Conservation (phyloP, 2,113 vertebrate genomes). For the Malurus alboscapulatus region DNA sequence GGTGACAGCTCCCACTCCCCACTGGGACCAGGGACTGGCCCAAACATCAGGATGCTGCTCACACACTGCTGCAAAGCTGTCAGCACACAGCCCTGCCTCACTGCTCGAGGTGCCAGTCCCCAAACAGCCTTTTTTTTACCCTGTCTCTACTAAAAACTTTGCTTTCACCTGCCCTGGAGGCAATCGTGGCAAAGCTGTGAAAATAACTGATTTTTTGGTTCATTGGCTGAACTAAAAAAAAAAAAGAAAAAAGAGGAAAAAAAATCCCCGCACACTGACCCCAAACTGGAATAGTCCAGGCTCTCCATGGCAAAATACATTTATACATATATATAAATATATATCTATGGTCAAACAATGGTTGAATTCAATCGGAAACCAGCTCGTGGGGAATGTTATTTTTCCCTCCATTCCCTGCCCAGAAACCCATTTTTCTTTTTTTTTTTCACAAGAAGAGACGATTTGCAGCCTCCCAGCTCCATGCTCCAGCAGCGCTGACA, state of each 20-base stretch:
- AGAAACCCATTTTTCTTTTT: neutral
- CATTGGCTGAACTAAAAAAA: neutral
- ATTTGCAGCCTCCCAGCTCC: conserved; percentile 38
- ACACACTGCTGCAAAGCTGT: neutral
- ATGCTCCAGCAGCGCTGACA: neutral
- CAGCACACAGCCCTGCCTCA: neutral
- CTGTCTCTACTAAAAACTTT: neutral
- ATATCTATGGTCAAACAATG: neutral
- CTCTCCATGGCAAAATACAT: neutral
- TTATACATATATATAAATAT: neutral
- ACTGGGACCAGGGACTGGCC: neutral
- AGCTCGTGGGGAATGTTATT: neutral
- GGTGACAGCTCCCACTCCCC: neutral
- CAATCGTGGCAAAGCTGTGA: neutral
- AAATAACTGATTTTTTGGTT: neutral
- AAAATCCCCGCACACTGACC: neutral
- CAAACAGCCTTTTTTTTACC: neutral
- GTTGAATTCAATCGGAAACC: conserved; percentile 41
- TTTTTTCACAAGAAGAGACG: neutral
- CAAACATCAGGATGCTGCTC: neutral
- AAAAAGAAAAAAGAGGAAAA: rapidly evolving
- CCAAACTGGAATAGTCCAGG: neutral
- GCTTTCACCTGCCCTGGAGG: neutral
- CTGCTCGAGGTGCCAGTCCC: neutral
- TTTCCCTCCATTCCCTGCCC: neutral